Evolutionary conservation across 2,113 vertebrate genomes (phyloP).

Genomic region (Chaetops frenatus): DNA sequence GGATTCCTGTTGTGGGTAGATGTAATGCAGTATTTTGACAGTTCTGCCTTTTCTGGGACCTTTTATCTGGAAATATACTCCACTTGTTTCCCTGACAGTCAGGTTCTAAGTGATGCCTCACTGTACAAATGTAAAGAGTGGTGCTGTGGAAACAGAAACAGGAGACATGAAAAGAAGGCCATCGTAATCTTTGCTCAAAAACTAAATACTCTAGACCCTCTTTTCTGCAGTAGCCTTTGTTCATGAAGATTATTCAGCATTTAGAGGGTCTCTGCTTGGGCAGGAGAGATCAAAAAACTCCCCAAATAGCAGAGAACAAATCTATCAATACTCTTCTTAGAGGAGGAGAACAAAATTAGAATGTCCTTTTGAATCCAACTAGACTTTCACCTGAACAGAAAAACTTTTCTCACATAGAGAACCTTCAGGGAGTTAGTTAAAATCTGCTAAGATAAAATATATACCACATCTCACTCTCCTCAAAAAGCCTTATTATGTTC

Average conservation of each 20-base stretch:
- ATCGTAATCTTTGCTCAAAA: neutral
- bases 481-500: slow-evolving; percentile 65
- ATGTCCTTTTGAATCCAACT: slow-evolving; percentile 33
- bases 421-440: slow-evolving; percentile 48
- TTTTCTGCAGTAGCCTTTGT: neutral
- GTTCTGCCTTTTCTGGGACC: neutral
- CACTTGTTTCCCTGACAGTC: neutral
- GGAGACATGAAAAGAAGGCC: neutral
- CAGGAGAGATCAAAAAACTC: neutral
- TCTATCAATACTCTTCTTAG: neutral
- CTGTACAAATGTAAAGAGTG: neutral
- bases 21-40: neutral
- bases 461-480: slow-evolving; percentile 35
- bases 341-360: neutral
- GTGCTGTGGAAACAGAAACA: neutral
- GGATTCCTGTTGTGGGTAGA: neutral
- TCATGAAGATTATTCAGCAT: neutral
- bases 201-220: neutral
- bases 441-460: slow-evolving; percentile 64
- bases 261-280: neutral
- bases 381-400: slow-evolving; percentile 47
- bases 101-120: neutral
- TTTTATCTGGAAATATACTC: neutral
- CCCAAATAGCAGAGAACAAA: neutral
- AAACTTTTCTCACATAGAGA: slow-evolving; percentile 40